These are phyloP conservation scores for Drosophila paramelanica DNA, from an alignment of 2,888 invertebrate genomes.

Conservation along the genomic window DNA sequence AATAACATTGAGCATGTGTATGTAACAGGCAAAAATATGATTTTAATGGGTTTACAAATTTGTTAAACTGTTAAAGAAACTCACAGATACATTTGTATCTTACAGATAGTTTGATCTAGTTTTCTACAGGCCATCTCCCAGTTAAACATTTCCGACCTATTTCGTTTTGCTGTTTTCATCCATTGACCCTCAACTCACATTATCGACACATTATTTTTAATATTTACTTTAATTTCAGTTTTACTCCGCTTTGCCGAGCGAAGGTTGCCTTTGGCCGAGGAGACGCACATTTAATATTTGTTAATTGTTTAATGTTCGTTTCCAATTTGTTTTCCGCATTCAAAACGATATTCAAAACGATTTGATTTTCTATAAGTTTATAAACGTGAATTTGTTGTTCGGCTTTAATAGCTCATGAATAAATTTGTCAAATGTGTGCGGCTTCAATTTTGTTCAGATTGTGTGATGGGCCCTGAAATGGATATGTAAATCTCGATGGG, in stretches of 20 bases:
- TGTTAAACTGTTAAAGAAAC: no score
- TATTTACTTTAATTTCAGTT: slow-evolving; percentile 33
- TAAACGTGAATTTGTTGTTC: slow-evolving; percentile 6
- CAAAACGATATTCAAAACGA: slow-evolving; percentile 12
- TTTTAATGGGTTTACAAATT: not conserved
- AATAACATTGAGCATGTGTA: not conserved
- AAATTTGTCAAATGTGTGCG: slow-evolving; percentile 12
- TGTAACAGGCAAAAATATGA: not conserved
- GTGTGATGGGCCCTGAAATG: slow-evolving; percentile 12
- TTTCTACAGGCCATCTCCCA: not conserved
- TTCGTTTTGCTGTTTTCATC: slow-evolving; percentile 24
- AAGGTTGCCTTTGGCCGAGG: slow-evolving; percentile 32
- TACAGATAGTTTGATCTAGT: not conserved
- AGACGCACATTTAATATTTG: slow-evolving; percentile 34
- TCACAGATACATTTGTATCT: no score
- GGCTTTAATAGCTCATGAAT: slow-evolving; percentile 3
- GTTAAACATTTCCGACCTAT: not conserved
- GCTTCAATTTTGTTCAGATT: not conserved
- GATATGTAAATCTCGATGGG: slow-evolving; percentile 36
- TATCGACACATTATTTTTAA: slow-evolving; percentile 45
- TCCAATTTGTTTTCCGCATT: slow-evolving; percentile 35
- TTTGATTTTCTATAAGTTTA: slow-evolving; percentile 5
- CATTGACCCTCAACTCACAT: slow-evolving; percentile 38
- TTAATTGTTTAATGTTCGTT: slow-evolving; percentile 37
- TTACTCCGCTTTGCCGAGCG: slow-evolving; percentile 22